A percentile compares a stretch with the other conserved stretches of the same genome.
Evolutionary conservation across 2,797 vertebrate genomes (phyloP).

Genomic region (Atherinosoma microstoma): DNA sequence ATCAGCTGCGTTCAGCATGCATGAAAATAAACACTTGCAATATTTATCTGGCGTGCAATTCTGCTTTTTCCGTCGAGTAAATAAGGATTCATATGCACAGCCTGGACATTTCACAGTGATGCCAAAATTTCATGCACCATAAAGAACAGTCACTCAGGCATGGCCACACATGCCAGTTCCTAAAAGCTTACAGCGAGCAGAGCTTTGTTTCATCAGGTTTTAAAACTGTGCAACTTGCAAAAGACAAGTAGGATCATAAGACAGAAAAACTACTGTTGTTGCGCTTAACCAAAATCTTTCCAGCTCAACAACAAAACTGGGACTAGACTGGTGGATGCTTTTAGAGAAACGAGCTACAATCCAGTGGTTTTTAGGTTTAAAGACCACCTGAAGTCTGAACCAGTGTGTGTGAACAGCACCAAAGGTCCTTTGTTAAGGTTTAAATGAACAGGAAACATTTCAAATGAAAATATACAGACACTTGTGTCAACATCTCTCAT

Average conservation of each 20-base stretch:
- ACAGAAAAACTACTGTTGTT: conserved; percentile 19
- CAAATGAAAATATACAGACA: conserved; percentile 2
- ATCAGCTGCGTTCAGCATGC: background rate
- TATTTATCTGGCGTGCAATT: background rate
- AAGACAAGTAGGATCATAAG: conserved; percentile 17
- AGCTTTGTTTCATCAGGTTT: conserved; percentile 20
- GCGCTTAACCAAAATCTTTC: conserved; percentile 10
- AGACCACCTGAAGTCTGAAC: conserved; percentile 14
- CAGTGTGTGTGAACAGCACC: background rate
- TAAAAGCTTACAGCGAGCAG: conserved; percentile 2
- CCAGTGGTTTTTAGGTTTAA: background rate
- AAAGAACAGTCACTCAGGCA: conserved; percentile 11
- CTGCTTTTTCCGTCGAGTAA: conserved; percentile 4
- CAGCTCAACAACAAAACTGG: conserved; percentile 5
- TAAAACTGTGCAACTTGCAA: conserved; percentile 17
- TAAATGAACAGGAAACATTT: conserved; percentile 18
- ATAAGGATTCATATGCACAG: conserved; percentile 7
- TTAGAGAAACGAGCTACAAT: conserved; percentile 20
- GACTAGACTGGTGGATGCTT: conserved; percentile 8
- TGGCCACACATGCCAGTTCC: background rate
- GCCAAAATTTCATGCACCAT: conserved; percentile 11
- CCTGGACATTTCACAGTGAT: conserved; percentile 7
- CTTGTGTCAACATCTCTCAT: background rate
- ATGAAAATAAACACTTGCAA: background rate
- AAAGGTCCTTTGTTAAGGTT: background rate